phyloP scores from a whole-genome alignment of 2,888 invertebrate species.

The Aplocera efformata region DNA sequence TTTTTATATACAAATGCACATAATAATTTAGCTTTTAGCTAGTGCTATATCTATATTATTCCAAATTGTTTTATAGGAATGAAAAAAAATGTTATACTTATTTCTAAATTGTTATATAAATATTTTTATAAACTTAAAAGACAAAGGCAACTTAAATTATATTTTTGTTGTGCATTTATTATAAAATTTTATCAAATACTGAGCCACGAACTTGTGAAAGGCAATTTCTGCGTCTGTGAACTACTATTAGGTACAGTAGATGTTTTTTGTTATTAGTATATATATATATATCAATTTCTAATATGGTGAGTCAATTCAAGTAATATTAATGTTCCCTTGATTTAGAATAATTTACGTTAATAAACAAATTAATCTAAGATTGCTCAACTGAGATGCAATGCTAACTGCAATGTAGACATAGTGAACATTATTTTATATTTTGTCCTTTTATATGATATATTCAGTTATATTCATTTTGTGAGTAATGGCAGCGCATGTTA shows the following conservation, averaged over 20 bases:
- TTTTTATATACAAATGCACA: conserved; percentile 61
- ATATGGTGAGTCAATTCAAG: conserved; percentile 79
- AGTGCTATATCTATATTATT: conserved; percentile 71
- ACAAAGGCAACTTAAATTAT: conserved; percentile 76
- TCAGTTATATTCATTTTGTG: conserved; percentile 71
- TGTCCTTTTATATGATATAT: conserved; percentile 69
- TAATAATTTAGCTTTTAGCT: conserved; percentile 72
- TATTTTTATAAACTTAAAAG: conserved; percentile 77
- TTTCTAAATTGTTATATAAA: conserved; percentile 77
- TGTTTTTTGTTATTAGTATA: conserved; percentile 50
- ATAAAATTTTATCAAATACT: conserved; percentile 65
- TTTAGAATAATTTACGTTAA: conserved; percentile 72
- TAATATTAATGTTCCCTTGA: conserved; percentile 74
- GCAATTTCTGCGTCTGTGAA: conserved; percentile 65
- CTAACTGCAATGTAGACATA: conserved; percentile 72
- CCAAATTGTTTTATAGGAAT: conserved; percentile 68
- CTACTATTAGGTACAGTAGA: conserved; percentile 58
- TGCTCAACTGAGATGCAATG: conserved; percentile 78
- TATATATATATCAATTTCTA: conserved; percentile 38
- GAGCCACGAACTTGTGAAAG: conserved; percentile 72
- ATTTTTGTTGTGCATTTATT: conserved; percentile 80
- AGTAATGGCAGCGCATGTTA: conserved; percentile 79
- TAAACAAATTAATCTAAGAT: conserved; percentile 73
- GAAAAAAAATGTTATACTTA: conserved; percentile 68
- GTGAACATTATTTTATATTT: conserved; percentile 67